phyloP scores from a whole-genome alignment of 23 tunicate species.

The Halocynthia roretzi region DNA sequence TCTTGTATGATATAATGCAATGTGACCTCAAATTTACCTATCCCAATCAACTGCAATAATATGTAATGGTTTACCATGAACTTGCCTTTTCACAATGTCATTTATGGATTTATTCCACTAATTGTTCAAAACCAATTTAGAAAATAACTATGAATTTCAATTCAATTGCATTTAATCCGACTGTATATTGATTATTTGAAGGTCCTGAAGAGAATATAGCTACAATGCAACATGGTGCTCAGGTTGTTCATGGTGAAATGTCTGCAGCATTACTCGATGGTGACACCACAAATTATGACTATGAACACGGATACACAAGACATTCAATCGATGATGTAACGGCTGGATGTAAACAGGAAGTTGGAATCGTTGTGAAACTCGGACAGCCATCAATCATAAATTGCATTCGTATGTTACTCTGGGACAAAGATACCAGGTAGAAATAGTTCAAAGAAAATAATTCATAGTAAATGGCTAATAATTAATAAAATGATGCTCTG shows the following conservation, averaged over 20 bases:
- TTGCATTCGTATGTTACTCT: constrained; percentile 63
- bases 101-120: too few species aligned
- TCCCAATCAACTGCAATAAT: too few species aligned
- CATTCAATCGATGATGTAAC: constrained; percentile 80
- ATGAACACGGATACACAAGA: constrained; percentile 64
- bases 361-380: constrained; percentile 75
- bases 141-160: background rate
- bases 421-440: constrained; percentile 81
- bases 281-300: constrained; percentile 51
- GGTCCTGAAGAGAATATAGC: constrained; percentile 90
- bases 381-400: constrained; percentile 90
- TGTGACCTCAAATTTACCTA: too few species aligned
- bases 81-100: too few species aligned
- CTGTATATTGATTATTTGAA: background rate
- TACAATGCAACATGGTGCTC: constrained; percentile 83
- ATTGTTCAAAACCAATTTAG: too few species aligned
- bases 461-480: background rate
- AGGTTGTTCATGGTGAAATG: constrained; percentile 89
- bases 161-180: background rate
- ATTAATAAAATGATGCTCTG: background rate
- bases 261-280: constrained; percentile 83
- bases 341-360: constrained; percentile 44
- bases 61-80: too few species aligned
- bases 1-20: too few species aligned
- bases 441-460: background rate